These are phyloP conservation scores for Sebastolobus altivelis DNA, from an alignment of 2,797 vertebrate species.

Conservation along the genomic window DNA sequence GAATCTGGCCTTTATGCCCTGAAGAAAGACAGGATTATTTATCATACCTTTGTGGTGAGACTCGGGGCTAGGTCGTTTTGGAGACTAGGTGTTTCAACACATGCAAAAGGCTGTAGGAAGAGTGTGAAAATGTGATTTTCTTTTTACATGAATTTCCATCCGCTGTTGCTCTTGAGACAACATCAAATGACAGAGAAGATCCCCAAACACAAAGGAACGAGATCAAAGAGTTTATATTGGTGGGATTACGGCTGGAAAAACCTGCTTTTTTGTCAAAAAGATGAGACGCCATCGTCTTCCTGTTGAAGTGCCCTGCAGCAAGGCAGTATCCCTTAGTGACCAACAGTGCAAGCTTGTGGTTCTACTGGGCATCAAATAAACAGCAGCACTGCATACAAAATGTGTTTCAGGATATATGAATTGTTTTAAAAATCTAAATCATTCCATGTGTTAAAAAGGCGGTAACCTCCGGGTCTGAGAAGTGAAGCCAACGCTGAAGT, in stretches of 20 bases:
- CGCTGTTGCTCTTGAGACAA: slow-evolving; percentile 36
- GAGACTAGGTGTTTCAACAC: not conserved
- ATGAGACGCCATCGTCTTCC: not conserved
- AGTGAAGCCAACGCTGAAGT: too few species aligned
- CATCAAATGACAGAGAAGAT: slow-evolving; percentile 40
- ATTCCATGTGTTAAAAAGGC: not conserved
- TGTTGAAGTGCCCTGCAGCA: slow-evolving; percentile 1
- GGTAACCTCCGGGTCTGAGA: too few species aligned
- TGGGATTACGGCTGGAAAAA: not conserved
- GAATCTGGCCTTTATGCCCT: not conserved
- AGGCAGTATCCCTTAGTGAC: not conserved
- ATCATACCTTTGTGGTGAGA: not conserved
- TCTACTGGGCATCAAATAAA: not conserved
- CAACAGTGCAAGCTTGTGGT: not conserved
- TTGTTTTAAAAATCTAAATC: not conserved
- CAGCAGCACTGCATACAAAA: not conserved
- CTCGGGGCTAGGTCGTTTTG: not conserved
- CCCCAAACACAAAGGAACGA: not conserved
- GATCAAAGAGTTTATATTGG: slow-evolving; percentile 34
- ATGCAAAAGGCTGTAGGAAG: not conserved
- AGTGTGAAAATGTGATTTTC: slow-evolving; percentile 8
- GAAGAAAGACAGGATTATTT: not conserved
- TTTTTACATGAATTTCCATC: slow-evolving; percentile 43
- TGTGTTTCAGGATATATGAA: not conserved
- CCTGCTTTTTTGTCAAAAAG: slow-evolving; percentile 25